Conservation (phyloP, 2,113 vertebrate genomes). For the Leuciscus idus region DNA sequence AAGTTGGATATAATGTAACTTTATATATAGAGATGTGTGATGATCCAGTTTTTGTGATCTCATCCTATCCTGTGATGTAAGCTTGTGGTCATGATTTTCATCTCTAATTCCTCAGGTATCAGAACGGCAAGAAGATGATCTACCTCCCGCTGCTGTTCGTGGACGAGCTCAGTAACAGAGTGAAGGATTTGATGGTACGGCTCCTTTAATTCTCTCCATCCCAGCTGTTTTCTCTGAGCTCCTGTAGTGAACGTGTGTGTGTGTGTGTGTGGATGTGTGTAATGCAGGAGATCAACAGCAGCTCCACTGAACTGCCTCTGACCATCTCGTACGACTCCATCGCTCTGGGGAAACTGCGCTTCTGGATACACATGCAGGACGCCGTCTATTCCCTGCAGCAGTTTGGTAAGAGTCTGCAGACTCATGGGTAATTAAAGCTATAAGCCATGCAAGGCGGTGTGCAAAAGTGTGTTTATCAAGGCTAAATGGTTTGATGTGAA, state of each 20-base stretch:
- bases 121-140: conserved; percentile 89
- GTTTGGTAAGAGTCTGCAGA: conserved; percentile 79
- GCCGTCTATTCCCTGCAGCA: conserved; percentile 94
- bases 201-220: background rate
- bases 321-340: conserved; percentile 93
- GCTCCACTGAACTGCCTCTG: conserved; percentile 86
- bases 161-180: conserved; percentile 95
- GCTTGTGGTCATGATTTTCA: fast-evolving
- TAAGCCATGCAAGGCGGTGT: no score
- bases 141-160: conserved; percentile 99
- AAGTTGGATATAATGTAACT: no score
- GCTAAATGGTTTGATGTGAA: background rate
- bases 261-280: background rate
- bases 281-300: conserved; percentile 90
- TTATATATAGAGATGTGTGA: no score
- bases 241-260: background rate
- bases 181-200: conserved; percentile 93
- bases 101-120: conserved; percentile 78
- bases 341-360: conserved; percentile 90
- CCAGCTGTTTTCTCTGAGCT: background rate
- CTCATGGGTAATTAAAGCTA: no score
- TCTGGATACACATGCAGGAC: conserved; percentile 99
- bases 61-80: background rate
- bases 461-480: background rate
- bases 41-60: no score